Evolutionary conservation across 2,888 invertebrate species (phyloP).

Genomic region (Hypercompe scribonia): DNA sequence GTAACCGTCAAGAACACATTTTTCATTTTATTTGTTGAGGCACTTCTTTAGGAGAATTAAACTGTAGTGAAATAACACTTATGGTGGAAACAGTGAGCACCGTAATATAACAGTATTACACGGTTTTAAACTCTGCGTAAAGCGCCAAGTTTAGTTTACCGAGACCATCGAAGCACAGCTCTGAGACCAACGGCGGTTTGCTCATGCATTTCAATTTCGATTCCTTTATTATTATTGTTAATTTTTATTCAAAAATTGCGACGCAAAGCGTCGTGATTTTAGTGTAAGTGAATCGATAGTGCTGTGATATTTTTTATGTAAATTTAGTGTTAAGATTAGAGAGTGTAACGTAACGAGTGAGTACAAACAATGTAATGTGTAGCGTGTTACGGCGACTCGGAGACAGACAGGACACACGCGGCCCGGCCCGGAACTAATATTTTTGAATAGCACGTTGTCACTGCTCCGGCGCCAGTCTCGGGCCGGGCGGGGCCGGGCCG

Average conservation of each 20-base stretch:
- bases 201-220: conserved; percentile 80
- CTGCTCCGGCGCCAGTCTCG: background rate
- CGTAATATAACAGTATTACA: background rate
- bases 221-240: conserved; percentile 75
- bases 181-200: conserved; percentile 60
- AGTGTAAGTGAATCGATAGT: conserved; percentile 86
- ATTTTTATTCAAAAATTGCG: conserved; percentile 66
- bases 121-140: background rate
- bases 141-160: background rate
- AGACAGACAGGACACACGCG: conserved; percentile 35
- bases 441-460: background rate
- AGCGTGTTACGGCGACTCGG: conserved; percentile 48
- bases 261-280: conserved; percentile 79
- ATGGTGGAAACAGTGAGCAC: background rate
- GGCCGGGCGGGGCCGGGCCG: conserved; percentile 34
- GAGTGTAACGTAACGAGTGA: conserved; percentile 76
- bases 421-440: conserved; percentile 22
- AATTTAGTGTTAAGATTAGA: conserved; percentile 80
- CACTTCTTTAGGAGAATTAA: background rate
- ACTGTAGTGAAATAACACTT: background rate
- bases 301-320: conserved; percentile 87
- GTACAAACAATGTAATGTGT: conserved; percentile 80
- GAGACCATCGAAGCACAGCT: conserved; percentile 3
- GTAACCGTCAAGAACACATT: conserved; percentile 21
- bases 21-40: background rate